Conservation (phyloP, 1,140 invertebrate species). For the Sminthurides bifidus region DNA sequence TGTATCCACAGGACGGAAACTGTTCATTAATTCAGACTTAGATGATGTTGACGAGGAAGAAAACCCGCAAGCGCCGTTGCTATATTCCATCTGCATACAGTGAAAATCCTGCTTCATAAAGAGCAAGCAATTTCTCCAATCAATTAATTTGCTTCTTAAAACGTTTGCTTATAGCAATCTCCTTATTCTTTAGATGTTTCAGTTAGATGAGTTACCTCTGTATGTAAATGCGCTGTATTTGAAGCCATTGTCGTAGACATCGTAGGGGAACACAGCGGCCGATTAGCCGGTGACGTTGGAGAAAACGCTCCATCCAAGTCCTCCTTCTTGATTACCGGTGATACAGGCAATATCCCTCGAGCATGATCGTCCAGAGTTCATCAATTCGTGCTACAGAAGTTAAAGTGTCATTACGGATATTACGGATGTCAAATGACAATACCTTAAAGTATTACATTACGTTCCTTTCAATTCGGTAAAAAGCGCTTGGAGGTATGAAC, state of each 20-base stretch:
- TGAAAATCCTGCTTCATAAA: not conserved
- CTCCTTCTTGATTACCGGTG: slow-evolving; percentile 25
- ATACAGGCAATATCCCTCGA: slow-evolving; percentile 18
- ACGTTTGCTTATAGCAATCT: not conserved
- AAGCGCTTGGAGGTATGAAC: no score
- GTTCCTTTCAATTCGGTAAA: no score
- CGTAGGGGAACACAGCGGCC: slow-evolving; percentile 18
- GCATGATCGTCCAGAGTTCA: slow-evolving; percentile 9
- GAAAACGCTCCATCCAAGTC: slow-evolving; percentile 17
- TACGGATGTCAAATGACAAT: no score
- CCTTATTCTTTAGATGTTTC: not conserved
- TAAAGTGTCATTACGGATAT: no score
- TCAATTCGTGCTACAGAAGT: slow-evolving; percentile 8
- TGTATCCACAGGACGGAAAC: slow-evolving; percentile 12
- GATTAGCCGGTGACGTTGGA: slow-evolving; percentile 15
- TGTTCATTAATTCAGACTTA: slow-evolving; percentile 18
- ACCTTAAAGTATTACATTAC: no score
- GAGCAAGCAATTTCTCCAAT: not conserved
- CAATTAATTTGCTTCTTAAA: not conserved
- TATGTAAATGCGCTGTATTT: slow-evolving; percentile 12
- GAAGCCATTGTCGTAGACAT: slow-evolving; percentile 24
- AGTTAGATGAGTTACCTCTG: slow-evolving; percentile 1
- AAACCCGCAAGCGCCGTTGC: slow-evolving; percentile 7
- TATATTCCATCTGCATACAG: slow-evolving; percentile 15
- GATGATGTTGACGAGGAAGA: slow-evolving; percentile 7